Base-by-base conservation (phyloP, 2,888 invertebrate genomes). In the Falcaria lacertinaria region DNA sequence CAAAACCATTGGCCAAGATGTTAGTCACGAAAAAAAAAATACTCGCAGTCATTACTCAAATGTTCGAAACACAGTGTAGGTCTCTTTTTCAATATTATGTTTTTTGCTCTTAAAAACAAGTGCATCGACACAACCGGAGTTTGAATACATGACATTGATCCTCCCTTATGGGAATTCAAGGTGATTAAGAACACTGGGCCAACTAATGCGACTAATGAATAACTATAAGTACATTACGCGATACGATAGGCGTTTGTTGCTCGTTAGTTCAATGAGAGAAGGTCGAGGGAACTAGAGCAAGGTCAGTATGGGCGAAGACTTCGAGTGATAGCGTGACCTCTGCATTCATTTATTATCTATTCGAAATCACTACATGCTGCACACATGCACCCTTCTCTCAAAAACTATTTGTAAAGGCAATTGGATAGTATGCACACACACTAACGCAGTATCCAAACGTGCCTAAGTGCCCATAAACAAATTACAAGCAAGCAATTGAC, bases 261-360 rank as follows among this genome's bases (percentile, higher is more conserved):
- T 77, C 65, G 70, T 74, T 77, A 71, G 70, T 70, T 70, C 52
- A 61, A 57, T 50, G 67, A 71, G 74, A 74, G 74, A 78, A 87
- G 87, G 86, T 75, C 75, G 69, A 50, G 53, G 59, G 66, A 87
- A 75, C 63, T 86, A 51, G 87, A 77, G 83, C 86, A 87, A 87
- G 88, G 88, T 84, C 83, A 82, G 55, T 61, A 50, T 68, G 65
- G 70, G 65, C 73, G 59, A 73, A 80, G 74, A 75, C 78, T 77
- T 76, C 60, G 68, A 80, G 85, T 78, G 87, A 88, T 86, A 86
- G 85, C 80, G 73, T 67, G 84, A 82, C 87, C 86, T 87, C 67
- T 79, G 70, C 67, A 64, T 71, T 66, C 67, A 75, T 28, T 7
- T 28, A 28, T 78, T 84, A 84, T 80, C 76, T 69, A 54, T 64